These are phyloP conservation scores for Hemichromis elongatus DNA, from an alignment of 2,113 vertebrate species.

Conservation along the genomic window DNA sequence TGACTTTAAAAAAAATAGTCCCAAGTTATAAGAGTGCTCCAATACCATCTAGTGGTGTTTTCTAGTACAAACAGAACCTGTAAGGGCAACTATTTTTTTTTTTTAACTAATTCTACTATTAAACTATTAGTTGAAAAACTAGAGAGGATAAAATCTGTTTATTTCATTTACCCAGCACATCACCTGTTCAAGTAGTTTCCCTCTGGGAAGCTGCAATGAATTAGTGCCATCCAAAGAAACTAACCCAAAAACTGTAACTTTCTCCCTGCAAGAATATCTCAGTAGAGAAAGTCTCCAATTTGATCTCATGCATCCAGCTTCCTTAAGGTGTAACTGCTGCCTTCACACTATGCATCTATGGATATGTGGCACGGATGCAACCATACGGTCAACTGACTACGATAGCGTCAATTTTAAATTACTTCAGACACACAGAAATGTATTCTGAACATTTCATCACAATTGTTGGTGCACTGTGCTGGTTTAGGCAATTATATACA, in stretches of 20 bases:
- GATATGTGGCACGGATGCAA: background rate
- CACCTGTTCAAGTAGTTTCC: background rate
- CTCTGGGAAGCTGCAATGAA: background rate
- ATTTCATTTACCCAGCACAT: background rate
- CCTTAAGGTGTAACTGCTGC: background rate
- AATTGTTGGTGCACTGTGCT: background rate
- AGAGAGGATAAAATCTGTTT: background rate
- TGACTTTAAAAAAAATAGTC: background rate
- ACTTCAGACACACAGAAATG: background rate
- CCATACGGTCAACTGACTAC: background rate
- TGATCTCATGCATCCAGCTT: background rate
- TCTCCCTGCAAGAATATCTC: too few relatives aligned
- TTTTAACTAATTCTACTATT: background rate
- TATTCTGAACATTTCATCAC: background rate
- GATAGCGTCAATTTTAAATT: background rate
- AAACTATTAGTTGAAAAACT: background rate
- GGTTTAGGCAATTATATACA: background rate
- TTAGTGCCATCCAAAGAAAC: background rate
- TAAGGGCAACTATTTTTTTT: background rate
- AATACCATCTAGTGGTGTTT: conserved; percentile 51
- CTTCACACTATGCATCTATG: background rate
- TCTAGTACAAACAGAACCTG: background rate
- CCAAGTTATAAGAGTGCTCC: background rate
- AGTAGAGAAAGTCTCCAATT: background rate
- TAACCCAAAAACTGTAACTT: background rate